Conservation (phyloP, 2,797 vertebrate genomes). For the Odontamblyopus lacepedii region DNA sequence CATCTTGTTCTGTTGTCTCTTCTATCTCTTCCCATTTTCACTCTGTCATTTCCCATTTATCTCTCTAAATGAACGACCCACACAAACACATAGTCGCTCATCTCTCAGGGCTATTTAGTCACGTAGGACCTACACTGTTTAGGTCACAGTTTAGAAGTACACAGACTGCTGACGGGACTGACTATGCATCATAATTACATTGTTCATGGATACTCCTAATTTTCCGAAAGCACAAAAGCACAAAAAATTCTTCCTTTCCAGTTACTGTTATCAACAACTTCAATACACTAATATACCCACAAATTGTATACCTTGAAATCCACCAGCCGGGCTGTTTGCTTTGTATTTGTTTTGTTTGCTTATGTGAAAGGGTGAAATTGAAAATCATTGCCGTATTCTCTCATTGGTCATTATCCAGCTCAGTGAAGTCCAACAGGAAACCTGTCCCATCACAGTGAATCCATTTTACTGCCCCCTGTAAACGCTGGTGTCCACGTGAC, state of each 20-base stretch:
- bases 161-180: neutral
- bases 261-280: neutral
- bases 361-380: conserved; percentile 25
- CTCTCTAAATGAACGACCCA: neutral
- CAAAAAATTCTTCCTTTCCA: neutral
- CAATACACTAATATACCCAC: neutral
- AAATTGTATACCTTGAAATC: neutral
- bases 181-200: neutral
- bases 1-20: conserved; percentile 49
- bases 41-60: conserved; percentile 26
- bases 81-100: conserved; percentile 4
- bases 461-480: conserved; percentile 12
- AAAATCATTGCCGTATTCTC: conserved; percentile 16
- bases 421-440: conserved; percentile 37
- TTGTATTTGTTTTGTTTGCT: conserved; percentile 24
- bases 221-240: neutral
- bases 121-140: neutral
- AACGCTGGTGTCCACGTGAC: neutral
- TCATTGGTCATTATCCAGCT: conserved; percentile 42
- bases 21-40: conserved; percentile 48
- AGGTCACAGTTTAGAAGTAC: neutral
- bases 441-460: conserved; percentile 27
- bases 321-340: neutral
- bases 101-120: neutral
- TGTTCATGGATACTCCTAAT: neutral